Evolutionary conservation across 2,113 vertebrate genomes (phyloP).

Genomic region (Muntiacus muntjak): DNA sequence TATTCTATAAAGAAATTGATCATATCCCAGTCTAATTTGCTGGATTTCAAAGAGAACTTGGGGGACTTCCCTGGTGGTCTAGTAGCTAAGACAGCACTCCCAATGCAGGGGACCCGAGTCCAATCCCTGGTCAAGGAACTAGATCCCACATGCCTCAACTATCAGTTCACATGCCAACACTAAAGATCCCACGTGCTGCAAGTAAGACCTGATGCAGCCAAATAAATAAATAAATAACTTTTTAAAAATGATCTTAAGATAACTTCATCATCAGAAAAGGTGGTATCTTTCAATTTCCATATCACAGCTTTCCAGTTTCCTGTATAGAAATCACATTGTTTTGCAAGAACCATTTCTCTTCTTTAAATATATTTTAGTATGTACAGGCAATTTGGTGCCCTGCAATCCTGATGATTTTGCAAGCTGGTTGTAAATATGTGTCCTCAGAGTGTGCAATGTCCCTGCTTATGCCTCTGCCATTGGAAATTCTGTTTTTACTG

Average conservation of each 20-base stretch:
- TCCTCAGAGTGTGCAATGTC: background rate
- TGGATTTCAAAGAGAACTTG: background rate
- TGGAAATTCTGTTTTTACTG: background rate
- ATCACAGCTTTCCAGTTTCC: background rate
- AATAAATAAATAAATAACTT: background rate
- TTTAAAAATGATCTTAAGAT: background rate
- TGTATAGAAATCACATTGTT: accelerated
- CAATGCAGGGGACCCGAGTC: background rate
- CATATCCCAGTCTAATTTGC: background rate
- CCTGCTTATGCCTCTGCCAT: background rate
- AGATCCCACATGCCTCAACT: background rate
- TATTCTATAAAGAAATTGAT: background rate
- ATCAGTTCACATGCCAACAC: background rate
- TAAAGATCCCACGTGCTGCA: background rate
- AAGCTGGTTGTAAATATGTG: background rate
- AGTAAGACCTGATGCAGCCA: background rate
- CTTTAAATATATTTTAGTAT: background rate
- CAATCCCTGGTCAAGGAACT: background rate
- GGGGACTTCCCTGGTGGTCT: background rate
- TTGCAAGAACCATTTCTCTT: background rate
- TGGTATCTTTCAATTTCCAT: background rate
- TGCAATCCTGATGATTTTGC: background rate
- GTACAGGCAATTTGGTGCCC: background rate
- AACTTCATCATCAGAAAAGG: background rate
- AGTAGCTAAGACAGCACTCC: background rate